phyloP scores from a whole-genome alignment of 1,140 invertebrate species.

The Rhyzopertha dominica region DNA sequence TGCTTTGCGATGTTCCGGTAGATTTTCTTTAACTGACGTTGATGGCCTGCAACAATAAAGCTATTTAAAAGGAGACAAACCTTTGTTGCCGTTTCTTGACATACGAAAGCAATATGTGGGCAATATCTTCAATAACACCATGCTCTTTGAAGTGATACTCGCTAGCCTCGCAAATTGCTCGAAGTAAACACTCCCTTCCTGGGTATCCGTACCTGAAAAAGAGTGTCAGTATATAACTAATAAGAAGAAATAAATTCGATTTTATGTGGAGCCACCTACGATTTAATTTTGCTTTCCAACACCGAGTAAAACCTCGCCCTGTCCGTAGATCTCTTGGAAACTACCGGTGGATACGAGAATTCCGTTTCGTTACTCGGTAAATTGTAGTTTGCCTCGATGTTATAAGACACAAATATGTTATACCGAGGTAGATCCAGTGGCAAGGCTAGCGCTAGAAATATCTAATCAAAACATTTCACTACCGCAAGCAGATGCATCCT shows the following conservation, averaged over 20 bases:
- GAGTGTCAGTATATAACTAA: slow-evolving; percentile 1
- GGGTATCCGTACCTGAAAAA: slow-evolving; percentile 47
- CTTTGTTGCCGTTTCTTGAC: slow-evolving; percentile 19
- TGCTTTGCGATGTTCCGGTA: slow-evolving; percentile 44
- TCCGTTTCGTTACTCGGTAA: slow-evolving; percentile 36
- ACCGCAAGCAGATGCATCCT: too few relatives aligned
- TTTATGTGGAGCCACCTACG: slow-evolving; percentile 29
- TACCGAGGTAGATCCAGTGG: slow-evolving; percentile 64
- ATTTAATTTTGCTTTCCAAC: slow-evolving; percentile 35
- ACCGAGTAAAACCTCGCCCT: slow-evolving; percentile 30
- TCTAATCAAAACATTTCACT: slow-evolving; percentile 35
- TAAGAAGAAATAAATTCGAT: not conserved
- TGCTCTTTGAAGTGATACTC: slow-evolving; percentile 45
- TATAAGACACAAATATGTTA: slow-evolving; percentile 69
- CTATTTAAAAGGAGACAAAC: slow-evolving; percentile 5
- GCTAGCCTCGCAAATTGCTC: slow-evolving; percentile 47
- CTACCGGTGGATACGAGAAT: slow-evolving; percentile 33
- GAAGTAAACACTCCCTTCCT: slow-evolving; percentile 47
- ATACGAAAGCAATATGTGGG: slow-evolving; percentile 51
- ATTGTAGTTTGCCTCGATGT: slow-evolving; percentile 69
- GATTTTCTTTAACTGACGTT: slow-evolving; percentile 40
- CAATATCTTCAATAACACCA: slow-evolving; percentile 49
- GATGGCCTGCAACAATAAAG: slow-evolving; percentile 49
- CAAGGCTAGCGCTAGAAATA: slow-evolving; percentile 66
- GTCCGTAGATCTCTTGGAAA: slow-evolving; percentile 26